phyloP scores from a whole-genome alignment of 2,797 vertebrate genomes.

The Manis javanica region DNA sequence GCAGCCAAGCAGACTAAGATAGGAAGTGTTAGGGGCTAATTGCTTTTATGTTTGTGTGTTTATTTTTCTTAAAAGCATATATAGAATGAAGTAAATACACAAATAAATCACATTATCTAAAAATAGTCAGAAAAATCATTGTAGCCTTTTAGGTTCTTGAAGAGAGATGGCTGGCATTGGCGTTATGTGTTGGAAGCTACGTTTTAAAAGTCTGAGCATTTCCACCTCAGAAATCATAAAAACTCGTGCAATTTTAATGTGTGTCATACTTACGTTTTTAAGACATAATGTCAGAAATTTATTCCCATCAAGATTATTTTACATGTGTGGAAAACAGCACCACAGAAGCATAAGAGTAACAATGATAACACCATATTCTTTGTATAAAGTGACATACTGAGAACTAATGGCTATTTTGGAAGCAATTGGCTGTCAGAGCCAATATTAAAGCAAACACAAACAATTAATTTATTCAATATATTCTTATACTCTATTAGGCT shows the following conservation, averaged over 20 bases:
- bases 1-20: background rate
- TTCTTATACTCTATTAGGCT: background rate
- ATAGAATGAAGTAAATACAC: background rate
- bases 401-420: constrained; percentile 1
- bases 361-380: background rate
- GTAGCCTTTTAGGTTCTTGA: background rate
- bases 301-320: background rate
- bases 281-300: background rate
- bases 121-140: background rate
- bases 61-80: background rate
- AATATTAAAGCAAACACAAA: constrained; percentile 44
- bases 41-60: background rate
- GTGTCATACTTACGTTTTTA: background rate
- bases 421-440: background rate
- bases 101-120: background rate
- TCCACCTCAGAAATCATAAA: background rate
- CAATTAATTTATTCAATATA: constrained; percentile 52
- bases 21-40: background rate
- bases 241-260: background rate
- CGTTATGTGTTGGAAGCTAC: background rate
- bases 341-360: background rate
- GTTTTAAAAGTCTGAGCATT: background rate
- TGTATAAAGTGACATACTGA: background rate
- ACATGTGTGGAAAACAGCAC: background rate
- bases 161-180: background rate